A percentile compares a stretch with the other conserved stretches of the same genome.
These are phyloP conservation scores for Caenorhabditis macrosperma DNA, from an alignment of 2,888 invertebrate genomes.

Conservation along the genomic window DNA sequence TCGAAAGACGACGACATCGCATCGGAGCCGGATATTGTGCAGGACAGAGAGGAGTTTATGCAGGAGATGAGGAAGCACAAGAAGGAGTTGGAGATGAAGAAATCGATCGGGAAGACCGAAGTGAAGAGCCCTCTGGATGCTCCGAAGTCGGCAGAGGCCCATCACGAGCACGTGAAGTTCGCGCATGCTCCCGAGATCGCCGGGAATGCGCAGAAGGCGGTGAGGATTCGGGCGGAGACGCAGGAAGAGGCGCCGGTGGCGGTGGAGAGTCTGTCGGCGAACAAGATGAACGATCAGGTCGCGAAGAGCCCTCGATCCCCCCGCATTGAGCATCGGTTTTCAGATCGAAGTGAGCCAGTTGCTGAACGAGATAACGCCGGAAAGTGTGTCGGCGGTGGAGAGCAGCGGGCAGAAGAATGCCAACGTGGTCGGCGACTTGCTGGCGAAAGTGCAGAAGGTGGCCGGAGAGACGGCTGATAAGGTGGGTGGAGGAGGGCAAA, in stretches of 20 bases:
- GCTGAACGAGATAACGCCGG: slow-evolving; percentile 41
- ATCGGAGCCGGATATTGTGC: slow-evolving; percentile 68
- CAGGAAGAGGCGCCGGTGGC: slow-evolving; percentile 51
- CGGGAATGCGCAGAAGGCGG: slow-evolving; percentile 43
- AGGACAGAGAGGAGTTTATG: slow-evolving; percentile 61
- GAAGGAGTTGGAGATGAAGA: slow-evolving; percentile 43
- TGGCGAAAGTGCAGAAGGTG: slow-evolving; percentile 51
- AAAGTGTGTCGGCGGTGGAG: slow-evolving; percentile 31
- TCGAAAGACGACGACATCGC: slow-evolving; percentile 65
- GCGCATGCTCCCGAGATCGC: slow-evolving; percentile 55
- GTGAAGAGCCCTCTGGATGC: not conserved
- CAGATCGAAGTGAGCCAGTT: slow-evolving; percentile 58
- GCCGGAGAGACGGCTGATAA: slow-evolving; percentile 36
- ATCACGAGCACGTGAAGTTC: slow-evolving; percentile 38
- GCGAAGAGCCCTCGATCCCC: not conserved
- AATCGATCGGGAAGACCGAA: slow-evolving; percentile 19
- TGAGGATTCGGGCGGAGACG: slow-evolving; percentile 40
- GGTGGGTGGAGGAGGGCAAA: slow-evolving; percentile 9
- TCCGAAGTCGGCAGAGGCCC: slow-evolving; percentile 28
- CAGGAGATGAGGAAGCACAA: slow-evolving; percentile 56
- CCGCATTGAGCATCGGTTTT: not conserved
- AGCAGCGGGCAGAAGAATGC: slow-evolving; percentile 13
- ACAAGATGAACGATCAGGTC: slow-evolving; percentile 61
- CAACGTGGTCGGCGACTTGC: slow-evolving; percentile 37
- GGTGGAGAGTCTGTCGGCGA: slow-evolving; percentile 44